Evolutionary conservation across 2,113 vertebrate species (phyloP).

Genomic region (Aleadryas rufinucha): DNA sequence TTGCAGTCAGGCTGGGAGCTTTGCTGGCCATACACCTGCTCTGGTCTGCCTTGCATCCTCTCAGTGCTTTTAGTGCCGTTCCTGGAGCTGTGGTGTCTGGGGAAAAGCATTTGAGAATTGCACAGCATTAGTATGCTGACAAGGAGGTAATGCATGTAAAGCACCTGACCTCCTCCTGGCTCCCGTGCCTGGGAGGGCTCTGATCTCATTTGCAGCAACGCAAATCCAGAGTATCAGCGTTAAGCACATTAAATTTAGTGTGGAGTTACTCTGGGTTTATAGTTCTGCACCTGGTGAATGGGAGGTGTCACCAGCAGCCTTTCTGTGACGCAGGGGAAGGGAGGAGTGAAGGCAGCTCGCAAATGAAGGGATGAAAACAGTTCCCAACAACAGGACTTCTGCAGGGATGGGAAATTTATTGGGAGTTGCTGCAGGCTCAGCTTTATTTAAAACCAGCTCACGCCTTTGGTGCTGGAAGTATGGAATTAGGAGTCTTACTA

Average conservation of each 20-base stretch:
- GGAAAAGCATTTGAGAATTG: neutral
- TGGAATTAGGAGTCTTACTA: neutral
- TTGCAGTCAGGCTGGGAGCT: neutral
- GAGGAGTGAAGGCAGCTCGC: neutral
- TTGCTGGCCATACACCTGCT: accelerated
- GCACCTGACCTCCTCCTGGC: neutral
- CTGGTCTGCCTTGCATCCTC: neutral
- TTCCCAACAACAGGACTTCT: neutral
- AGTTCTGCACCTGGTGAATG: neutral
- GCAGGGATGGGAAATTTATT: conserved; percentile 5
- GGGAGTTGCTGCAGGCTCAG: neutral
- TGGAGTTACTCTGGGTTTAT: conserved; percentile 11
- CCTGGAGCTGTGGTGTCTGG: neutral
- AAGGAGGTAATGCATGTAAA: neutral
- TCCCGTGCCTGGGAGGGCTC: neutral
- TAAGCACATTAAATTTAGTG: conserved; percentile 20
- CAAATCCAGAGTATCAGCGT: neutral
- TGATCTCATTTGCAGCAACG: neutral
- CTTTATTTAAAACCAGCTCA: neutral
- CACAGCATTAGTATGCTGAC: neutral
- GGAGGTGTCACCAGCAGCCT: conserved; percentile 11
- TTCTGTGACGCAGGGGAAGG: neutral
- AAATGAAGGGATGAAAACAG: neutral
- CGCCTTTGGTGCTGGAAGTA: neutral
- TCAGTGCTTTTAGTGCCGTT: neutral